Base-by-base conservation (phyloP, 2,113 vertebrate genomes). In the Seriola aureovittata region DNA sequence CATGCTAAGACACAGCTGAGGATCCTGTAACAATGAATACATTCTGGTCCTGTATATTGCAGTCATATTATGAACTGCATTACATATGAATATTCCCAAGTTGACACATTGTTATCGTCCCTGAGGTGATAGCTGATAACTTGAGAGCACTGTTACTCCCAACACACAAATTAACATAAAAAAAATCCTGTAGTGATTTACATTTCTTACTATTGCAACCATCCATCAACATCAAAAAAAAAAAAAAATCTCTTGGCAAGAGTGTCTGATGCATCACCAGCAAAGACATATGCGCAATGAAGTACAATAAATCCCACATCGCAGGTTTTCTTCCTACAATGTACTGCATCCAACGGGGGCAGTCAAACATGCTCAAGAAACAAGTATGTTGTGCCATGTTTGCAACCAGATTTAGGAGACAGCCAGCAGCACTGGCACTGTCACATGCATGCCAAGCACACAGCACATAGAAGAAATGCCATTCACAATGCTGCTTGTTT, bases 251-350 rank as follows among this genome's bases (percentile, higher is more conserved):
- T 68, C 62, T n/a, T n/a, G 36, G 36, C 2, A 12, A 46, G 29
- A 50, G 65, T 38, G 6, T 78, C 42, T 78, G 73, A 81, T 40
- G 44, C 17, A 80, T 72, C 50, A 62, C n/a, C 54, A 69, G 44
- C 73, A 25, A 67, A 65, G 57, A 77, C 68, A 69, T 67, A 62
- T 57, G 52, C 42, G 55, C 8, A 42, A 42, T 42, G 62, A 65
- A 29, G 46, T 36, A 62, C 58, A 59, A 76, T 4, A 65, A 85
- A 70, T 60, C 12, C 83, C 67, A 70, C 50, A 23, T 2, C 48
- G 66, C 34, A 64, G 36, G 59, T 71, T 21, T 57, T 7, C 64
- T 34, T 63, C 21, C 71, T 14, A 23, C 36, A 75, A 46, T 69
- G 48, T 58, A 21, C 23, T 13, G 36, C 32, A 25, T 67, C 40